A percentile compares a stretch with the other conserved stretches of the same genome.
Evolutionary conservation across 2,797 vertebrate species (phyloP).

Genomic region (Brachyrhaphis roseni): DNA sequence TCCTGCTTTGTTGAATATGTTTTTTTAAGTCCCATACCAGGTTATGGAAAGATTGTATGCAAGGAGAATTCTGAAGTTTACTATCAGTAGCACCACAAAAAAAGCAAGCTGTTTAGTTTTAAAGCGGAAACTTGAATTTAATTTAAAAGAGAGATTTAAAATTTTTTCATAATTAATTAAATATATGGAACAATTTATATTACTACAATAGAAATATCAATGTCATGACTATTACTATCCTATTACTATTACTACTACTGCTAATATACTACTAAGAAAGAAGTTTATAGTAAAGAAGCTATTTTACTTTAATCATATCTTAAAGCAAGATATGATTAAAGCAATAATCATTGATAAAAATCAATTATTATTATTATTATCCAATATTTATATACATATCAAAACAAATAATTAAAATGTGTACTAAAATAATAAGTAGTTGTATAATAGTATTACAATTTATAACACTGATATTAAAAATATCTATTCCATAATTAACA

Average conservation of each 20-base stretch:
- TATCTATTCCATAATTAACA: background rate
- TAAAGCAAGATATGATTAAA: no score
- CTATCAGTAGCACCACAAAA: constrained; percentile 1
- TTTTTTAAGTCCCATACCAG: constrained; percentile 37
- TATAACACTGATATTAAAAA: background rate
- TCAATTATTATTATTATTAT: background rate
- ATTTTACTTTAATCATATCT: background rate
- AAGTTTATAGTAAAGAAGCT: background rate
- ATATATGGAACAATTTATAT: background rate
- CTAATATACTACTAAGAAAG: background rate
- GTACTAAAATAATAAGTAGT: background rate
- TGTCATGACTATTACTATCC: background rate
- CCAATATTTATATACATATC: background rate
- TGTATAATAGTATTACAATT: background rate
- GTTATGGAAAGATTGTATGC: constrained; percentile 14
- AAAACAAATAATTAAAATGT: background rate
- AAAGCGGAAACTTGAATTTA: constrained; percentile 20
- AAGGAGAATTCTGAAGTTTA: constrained; percentile 33
- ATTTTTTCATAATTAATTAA: background rate
- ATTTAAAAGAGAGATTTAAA: constrained; percentile 6
- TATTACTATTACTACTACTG: background rate
- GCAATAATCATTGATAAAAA: no score
- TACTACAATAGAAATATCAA: background rate
- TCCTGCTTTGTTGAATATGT: constrained; percentile 50
- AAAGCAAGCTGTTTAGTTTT: constrained; percentile 14